Evolutionary conservation across 2,113 vertebrate species (phyloP), one percentile per base, ranked within the genome.

Genomic region (Dunckerocampus dactyliophorus): DNA sequence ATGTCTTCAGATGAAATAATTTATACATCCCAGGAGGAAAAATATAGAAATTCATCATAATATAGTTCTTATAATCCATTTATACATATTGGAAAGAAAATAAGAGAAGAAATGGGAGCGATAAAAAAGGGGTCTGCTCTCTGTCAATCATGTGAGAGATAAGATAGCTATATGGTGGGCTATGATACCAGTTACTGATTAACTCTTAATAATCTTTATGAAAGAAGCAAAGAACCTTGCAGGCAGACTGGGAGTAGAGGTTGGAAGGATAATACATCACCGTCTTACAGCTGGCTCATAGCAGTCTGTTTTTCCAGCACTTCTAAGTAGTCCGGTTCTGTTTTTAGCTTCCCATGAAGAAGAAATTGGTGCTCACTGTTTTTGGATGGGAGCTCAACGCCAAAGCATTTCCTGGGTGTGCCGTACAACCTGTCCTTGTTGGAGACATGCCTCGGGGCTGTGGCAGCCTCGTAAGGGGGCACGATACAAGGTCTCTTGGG

Each of bases 221-320:
- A 82, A 62, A 73, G 73, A 47, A 77, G 75, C 75, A 75, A 66
- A 79, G 45, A 72, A 74, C 72, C 31, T 52, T 59, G 19, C 42
- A 49, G 34, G 47, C 31, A 31, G 8, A 54, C 4, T 43, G 34
- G 14, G 24, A 16, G 42, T 3, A 22, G 6, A 4, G 43, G 16
- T 6, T 4, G 2, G 21, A 21, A 15, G 12, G 34, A 1, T 28
- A 56, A 19, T 68, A 8, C 39, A 59, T 69, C n/a, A 17, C 39
- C 79, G 72, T 87, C 87, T 90, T 91, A 95, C 91, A 95, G 90
- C 86, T 95, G 94, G 91, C 97, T 99, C 91, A 98, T 97, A 37
- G 95, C 93, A 91, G 95, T 99, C 90, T 97, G 96, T 93, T 97
- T 99, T 87, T 98, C 96, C 92, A 99, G 92, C 92, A 99, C 94